A percentile compares a stretch with the other conserved stretches of the same genome.
Evolutionary conservation across 2,797 vertebrate genomes (phyloP).

Genomic region (Xiphorhynchus erythropygius): DNA sequence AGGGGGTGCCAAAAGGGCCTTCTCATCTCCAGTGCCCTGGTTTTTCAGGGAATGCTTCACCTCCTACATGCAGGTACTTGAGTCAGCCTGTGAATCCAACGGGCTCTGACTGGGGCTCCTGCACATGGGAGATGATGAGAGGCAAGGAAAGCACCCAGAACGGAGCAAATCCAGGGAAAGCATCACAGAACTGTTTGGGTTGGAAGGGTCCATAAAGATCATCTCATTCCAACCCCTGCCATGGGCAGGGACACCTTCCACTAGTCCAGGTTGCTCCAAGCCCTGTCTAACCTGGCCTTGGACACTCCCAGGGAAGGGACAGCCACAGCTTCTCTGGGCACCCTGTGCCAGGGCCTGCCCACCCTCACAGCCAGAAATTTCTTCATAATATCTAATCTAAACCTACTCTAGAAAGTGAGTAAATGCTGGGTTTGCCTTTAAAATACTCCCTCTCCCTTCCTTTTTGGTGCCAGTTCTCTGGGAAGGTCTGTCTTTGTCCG

Average conservation of each 20-base stretch:
- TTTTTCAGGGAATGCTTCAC: neutral
- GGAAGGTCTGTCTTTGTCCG: neutral
- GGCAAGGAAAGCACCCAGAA: neutral
- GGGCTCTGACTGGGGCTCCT: neutral
- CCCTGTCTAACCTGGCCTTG: accelerated
- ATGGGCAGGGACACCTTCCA: neutral
- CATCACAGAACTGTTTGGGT: neutral
- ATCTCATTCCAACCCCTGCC: neutral
- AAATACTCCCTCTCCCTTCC: neutral
- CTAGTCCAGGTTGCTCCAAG: accelerated
- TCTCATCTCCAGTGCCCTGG: neutral
- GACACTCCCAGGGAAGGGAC: neutral
- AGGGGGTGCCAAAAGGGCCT: neutral
- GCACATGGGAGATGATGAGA: neutral
- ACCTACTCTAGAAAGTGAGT: neutral
- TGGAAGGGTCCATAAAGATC: neutral
- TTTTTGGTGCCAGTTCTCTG: neutral
- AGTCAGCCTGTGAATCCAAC: neutral
- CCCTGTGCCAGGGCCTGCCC: neutral
- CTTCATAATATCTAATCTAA: neutral
- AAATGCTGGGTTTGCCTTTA: neutral
- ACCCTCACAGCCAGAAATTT: neutral
- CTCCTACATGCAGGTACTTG: neutral
- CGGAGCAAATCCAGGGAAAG: neutral
- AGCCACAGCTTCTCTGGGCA: neutral